Base-by-base conservation (phyloP, 2,888 invertebrate genomes). In the Penaeus monodon region DNA sequence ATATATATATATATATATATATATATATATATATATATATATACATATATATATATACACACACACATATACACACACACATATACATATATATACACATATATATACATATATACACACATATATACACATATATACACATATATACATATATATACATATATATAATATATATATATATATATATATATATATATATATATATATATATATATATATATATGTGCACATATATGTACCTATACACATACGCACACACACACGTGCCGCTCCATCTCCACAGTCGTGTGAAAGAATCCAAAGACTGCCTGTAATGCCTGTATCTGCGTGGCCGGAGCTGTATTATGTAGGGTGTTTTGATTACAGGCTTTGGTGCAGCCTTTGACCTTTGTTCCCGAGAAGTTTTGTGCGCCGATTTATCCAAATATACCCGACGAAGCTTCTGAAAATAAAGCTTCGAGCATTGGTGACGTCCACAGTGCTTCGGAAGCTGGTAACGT, bases 1-100 rank as follows among this genome's bases (percentile, higher is more conserved):
- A 38, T 38, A 38, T 38, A 38, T 38, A 38, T 38, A 38, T 38
- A 38, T 38, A 38, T n/a, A n/a, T n/a, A n/a, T n/a, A n/a, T n/a
- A n/a, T n/a, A n/a, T n/a, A n/a, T n/a, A 83, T 57, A 83, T 63
- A 74, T 83, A 74, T 83, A 83, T 74, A 74, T 83, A 83, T 83
- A 83, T 83, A 83, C 74, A 83, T 83, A 83, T 83, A 84, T 84
- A 84, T 84, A 68, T 85, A 80, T 78, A 66, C 68, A 82, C 27
- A 44, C 49, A 49, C 57, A 65, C 4, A 29, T 64, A 80, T 64
- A 63, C 57, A 80, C 57, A 80, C 57, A 65, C 49, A 79, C 49
- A 79, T 6, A 3, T 65, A 79, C 64, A 79, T 65, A 65, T 65
- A 80, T 64, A 80, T 64, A 80, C 65, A 65, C 65, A 65, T 65